These are phyloP conservation scores for Lutraria rhynchaena DNA, from an alignment of 1,140 invertebrate genomes.

Conservation along the genomic window DNA sequence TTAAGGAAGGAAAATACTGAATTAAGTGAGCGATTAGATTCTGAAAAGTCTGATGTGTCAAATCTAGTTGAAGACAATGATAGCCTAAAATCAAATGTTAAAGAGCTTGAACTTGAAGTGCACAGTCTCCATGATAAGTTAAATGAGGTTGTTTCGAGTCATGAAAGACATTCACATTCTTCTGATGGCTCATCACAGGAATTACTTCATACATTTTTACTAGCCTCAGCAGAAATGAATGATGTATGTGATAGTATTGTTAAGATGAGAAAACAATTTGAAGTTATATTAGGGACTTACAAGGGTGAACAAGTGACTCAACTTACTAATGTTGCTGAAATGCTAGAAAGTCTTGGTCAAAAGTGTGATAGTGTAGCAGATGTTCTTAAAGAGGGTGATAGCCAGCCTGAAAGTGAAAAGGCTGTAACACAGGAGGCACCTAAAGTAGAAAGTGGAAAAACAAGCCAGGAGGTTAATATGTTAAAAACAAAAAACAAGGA, in stretches of 20 bases:
- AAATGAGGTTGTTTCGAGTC: conserved; percentile 28
- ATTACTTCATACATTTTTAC: conserved; percentile 70
- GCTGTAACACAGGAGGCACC: conserved; percentile 34
- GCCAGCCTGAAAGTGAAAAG: conserved; percentile 5
- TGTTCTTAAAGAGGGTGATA: conserved; percentile 70
- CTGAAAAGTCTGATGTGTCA: conserved; percentile 56
- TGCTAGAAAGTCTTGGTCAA: conserved; percentile 69
- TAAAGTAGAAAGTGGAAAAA: neutral
- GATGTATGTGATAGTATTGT: conserved; percentile 69
- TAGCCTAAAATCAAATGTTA: conserved; percentile 64
- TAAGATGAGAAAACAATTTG: conserved; percentile 65
- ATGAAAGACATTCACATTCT: conserved; percentile 8
- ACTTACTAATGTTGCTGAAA: conserved; percentile 60
- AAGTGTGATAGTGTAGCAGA: conserved; percentile 70
- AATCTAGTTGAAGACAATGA: conserved; percentile 67
- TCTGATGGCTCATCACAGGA: conserved; percentile 54
- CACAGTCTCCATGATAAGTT: conserved; percentile 62
- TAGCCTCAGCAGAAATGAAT: conserved; percentile 71
- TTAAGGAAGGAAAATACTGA: conserved; percentile 70
- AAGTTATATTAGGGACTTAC: conserved; percentile 61
- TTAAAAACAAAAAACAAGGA: conserved; percentile 70
- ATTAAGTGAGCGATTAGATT: conserved; percentile 64
- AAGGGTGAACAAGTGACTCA: conserved; percentile 60
- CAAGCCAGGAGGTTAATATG: conserved; percentile 10
- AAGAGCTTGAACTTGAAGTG: conserved; percentile 69